Base-by-base conservation (phyloP, 2,113 vertebrate species). In the Brachyhypopomus gauderio region DNA sequence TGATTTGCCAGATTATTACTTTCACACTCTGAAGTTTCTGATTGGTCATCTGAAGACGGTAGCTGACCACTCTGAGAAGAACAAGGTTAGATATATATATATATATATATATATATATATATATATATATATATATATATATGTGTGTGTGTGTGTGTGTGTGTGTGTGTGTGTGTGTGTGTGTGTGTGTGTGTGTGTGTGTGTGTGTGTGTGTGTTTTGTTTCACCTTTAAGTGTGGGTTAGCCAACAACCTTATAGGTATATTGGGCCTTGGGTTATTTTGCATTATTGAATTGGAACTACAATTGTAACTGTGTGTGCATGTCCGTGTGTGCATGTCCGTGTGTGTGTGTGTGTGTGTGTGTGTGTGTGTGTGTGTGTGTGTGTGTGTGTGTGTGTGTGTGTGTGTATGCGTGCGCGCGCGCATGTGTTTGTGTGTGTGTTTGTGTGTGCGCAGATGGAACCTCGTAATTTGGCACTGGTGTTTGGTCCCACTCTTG, bases 381-480 rank as follows among this genome's bases (percentile, higher is more conserved):
- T 70, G 36, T 1, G 17, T 22, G 8, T 58, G 0, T 80, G 22
- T 63, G 63, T 7, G 27, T 70, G 36, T 1, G 16, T n/a, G 9
- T 58, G 0, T 80, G 22, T 62, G 63, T 7, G 27, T n/a, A n/a
- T n/a, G n/a, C n/a, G n/a, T n/a, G n/a, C n/a, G n/a, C n/a, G n/a
- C n/a, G n/a, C n/a, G n/a, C n/a, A n/a, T 70, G 36, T 1, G 16
- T n/a, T 8, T 58, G 0, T 80, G 22, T 62, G 30, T 30, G 70
- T 69, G 36, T 1, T 14, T 22, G 9, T 58, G 0, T 79, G 22
- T 63, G 63, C 5, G 27, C 84, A 98, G 97, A 98, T 99, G 97
- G 97, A 99, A 64, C 96, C 97, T 34, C 95, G 97, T 67, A 98
- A 99, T 89, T 89, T 99, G 90, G 97, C 97, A 0, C 91, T 99